These are phyloP conservation scores for Amorpha juglandis DNA, from an alignment of 2,888 invertebrate genomes.

Conservation along the genomic window DNA sequence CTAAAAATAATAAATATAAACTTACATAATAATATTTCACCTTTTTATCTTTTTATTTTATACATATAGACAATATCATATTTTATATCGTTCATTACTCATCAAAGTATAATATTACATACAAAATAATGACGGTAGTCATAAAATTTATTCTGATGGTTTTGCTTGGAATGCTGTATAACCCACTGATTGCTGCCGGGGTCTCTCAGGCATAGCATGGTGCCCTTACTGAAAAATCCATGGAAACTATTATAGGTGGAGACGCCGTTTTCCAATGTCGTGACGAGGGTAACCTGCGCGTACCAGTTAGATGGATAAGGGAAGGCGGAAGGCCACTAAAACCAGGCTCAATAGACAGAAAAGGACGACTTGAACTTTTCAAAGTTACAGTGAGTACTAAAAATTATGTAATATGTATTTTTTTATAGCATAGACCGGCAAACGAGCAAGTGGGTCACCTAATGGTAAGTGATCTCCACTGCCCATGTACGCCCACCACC, in stretches of 20 bases:
- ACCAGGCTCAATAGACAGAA: conserved; percentile 88
- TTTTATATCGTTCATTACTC: background rate
- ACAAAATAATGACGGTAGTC: background rate
- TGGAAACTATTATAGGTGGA: conserved; percentile 85
- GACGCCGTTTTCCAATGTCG: conserved; percentile 97
- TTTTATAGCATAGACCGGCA: too few relatives aligned
- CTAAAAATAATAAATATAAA: too few relatives aligned
- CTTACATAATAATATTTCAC: too few relatives aligned
- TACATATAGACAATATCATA: background rate
- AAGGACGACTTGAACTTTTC: conserved; percentile 94
- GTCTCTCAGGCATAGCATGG: background rate
- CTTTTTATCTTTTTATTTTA: too few relatives aligned
- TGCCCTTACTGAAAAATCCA: background rate
- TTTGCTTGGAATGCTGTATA: conserved; percentile 21
- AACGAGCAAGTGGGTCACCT: too few relatives aligned
- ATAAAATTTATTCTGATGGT: background rate
- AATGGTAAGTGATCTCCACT: too few relatives aligned
- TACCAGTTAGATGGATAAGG: conserved; percentile 90
- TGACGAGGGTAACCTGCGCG: conserved; percentile 92
- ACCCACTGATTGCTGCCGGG: conserved; percentile 1
- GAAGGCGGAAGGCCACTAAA: conserved; percentile 90
- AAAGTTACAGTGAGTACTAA: conserved; percentile 86
- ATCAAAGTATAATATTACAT: background rate
- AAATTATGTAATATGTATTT: too few relatives aligned
- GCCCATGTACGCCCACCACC: too few relatives aligned